Conservation (phyloP, 1,140 invertebrate genomes). For the Homalodisca vitripennis region DNA sequence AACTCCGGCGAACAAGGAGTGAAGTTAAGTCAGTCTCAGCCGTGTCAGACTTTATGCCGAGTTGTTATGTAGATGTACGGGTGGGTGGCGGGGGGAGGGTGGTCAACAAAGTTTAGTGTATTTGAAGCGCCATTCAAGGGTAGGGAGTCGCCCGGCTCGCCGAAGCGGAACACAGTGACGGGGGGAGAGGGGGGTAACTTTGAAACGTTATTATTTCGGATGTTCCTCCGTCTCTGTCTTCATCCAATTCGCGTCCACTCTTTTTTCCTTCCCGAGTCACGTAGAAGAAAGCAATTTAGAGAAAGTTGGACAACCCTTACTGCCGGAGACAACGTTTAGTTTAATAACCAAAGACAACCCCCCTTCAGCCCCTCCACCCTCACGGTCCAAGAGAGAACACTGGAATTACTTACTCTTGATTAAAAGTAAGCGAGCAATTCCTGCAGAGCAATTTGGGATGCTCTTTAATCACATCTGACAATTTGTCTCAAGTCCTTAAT, state of each 20-base stretch:
- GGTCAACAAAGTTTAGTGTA: conserved; percentile 29
- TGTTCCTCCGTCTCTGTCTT: conserved; percentile 6
- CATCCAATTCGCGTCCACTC: conserved; percentile 20
- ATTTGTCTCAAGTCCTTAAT: neutral
- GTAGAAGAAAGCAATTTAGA: conserved; percentile 26
- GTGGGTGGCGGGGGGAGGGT: conserved; percentile 7
- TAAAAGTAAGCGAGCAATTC: conserved; percentile 23
- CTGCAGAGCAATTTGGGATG: neutral
- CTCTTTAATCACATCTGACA: conserved; percentile 17
- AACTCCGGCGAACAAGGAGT: conserved; percentile 13
- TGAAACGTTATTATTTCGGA: conserved; percentile 34
- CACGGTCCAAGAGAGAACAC: neutral
- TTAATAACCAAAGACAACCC: conserved; percentile 12
- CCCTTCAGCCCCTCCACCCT: too few relatives aligned
- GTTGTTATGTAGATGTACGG: conserved; percentile 29
- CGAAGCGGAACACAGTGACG: conserved; percentile 10
- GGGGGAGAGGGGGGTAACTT: conserved; percentile 16
- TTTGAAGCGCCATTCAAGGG: conserved; percentile 25
- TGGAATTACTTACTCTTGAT: conserved; percentile 20
- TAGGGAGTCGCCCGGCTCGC: conserved; percentile 6
- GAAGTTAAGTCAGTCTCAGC: conserved; percentile 1
- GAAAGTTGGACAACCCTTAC: conserved; percentile 26
- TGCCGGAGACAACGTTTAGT: conserved; percentile 17
- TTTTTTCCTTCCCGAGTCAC: conserved; percentile 4
- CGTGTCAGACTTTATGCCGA: conserved; percentile 1